These are phyloP conservation scores for Lepus townsendii DNA, from an alignment of 2,797 vertebrate species.

Conservation along the genomic window DNA sequence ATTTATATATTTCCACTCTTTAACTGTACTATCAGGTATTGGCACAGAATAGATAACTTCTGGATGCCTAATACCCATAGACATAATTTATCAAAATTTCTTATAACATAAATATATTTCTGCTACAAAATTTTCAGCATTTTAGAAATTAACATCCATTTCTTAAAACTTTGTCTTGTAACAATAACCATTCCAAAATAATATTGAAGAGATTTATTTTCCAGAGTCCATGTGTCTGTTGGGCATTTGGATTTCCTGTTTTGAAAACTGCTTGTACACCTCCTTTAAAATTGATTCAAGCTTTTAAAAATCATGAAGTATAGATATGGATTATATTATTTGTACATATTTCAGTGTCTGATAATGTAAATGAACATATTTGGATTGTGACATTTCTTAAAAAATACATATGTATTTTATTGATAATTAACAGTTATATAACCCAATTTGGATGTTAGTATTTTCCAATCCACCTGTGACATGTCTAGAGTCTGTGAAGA, in stretches of 20 bases:
- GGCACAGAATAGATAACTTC: background rate
- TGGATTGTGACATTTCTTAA: background rate
- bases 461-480: conserved; percentile 26
- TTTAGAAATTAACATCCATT: background rate
- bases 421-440: conserved; percentile 8
- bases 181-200: background rate
- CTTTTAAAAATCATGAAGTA: background rate
- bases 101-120: conserved; percentile 42
- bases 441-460: background rate
- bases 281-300: background rate
- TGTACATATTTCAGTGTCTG: background rate
- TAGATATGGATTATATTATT: background rate
- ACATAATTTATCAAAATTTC: conserved; percentile 29
- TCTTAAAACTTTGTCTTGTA: background rate
- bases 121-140: background rate
- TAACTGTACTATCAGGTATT: background rate
- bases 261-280: too few species aligned
- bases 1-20: conserved; percentile 11
- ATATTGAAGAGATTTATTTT: background rate
- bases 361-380: background rate
- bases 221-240: background rate
- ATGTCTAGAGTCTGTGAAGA: conserved; percentile 12
- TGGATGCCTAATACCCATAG: background rate
- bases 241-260: too few species aligned
- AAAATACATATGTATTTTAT: background rate